Evolutionary conservation across 2,888 invertebrate species (phyloP).

Genomic region (Ornithoptera priamus): DNA sequence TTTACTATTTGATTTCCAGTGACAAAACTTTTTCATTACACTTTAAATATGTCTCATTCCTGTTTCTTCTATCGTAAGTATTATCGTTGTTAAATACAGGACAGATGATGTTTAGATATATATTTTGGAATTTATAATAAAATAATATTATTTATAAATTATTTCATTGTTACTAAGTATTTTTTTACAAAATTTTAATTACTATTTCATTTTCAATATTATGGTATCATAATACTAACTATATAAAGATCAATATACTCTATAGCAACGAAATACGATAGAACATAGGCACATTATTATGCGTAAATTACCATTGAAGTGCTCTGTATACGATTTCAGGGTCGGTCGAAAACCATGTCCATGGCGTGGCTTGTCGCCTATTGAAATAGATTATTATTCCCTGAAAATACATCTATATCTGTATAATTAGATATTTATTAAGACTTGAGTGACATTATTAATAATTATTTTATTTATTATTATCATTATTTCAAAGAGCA

Average conservation of each 20-base stretch:
- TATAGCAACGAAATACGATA: constrained; percentile 1
- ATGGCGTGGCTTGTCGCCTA: neutral
- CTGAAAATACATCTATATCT: neutral
- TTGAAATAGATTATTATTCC: neutral
- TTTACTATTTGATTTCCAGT: too few species aligned
- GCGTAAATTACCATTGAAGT: constrained; percentile 16
- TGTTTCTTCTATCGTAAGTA: too few species aligned
- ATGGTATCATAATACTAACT: neutral
- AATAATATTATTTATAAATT: neutral
- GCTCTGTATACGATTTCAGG: constrained; percentile 5
- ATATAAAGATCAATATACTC: too few species aligned
- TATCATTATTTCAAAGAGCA: too few species aligned
- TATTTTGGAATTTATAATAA: neutral
- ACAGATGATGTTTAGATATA: neutral
- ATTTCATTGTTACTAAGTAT: too few species aligned
- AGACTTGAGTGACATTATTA: neutral
- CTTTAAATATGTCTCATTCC: too few species aligned
- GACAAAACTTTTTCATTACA: too few species aligned
- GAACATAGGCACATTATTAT: constrained; percentile 6
- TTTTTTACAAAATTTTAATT: too few species aligned
- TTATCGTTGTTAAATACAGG: neutral
- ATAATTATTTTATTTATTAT: too few species aligned
- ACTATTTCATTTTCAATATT: neutral
- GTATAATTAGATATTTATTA: neutral
- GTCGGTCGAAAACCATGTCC: constrained; percentile 1